phyloP scores from a whole-genome alignment of 1,140 invertebrate genomes.

The Trichonephila inaurata region DNA sequence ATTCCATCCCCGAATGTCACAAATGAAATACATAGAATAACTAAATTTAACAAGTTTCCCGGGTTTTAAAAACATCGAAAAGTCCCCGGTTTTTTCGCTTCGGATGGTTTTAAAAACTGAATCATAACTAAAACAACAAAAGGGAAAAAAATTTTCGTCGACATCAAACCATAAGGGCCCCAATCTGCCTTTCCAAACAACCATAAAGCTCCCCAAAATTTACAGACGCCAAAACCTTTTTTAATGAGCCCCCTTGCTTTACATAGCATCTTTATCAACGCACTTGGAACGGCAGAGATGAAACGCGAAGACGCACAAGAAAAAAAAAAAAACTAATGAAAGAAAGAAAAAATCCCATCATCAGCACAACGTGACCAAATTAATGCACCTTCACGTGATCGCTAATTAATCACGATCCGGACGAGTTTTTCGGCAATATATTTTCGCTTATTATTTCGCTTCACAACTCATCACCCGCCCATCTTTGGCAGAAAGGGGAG shows the following conservation, averaged over 20 bases:
- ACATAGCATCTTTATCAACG: slow-evolving; percentile 15
- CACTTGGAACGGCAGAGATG: neutral
- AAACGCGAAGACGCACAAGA: neutral
- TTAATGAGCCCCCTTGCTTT: neutral
- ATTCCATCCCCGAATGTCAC: no score
- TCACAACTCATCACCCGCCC: slow-evolving; percentile 72
- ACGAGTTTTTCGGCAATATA: slow-evolving; percentile 56
- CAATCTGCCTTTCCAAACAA: neutral
- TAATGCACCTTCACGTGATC: slow-evolving; percentile 61
- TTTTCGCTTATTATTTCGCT: slow-evolving; percentile 69
- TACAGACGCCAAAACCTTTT: neutral
- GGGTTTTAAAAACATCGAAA: no score
- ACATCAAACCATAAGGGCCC: neutral
- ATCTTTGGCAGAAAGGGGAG: neutral
- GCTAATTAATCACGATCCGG: slow-evolving; percentile 66
- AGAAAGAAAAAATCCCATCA: slow-evolving; percentile 24
- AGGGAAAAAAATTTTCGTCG: neutral
- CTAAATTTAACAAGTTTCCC: no score
- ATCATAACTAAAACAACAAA: no score
- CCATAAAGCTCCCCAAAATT: neutral
- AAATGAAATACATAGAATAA: no score
- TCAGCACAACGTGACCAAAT: slow-evolving; percentile 67
- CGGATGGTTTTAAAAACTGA: no score
- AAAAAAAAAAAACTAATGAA: neutral
- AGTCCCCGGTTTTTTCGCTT: no score